A percentile compares a stretch with the other conserved stretches of the same genome.
Conservation (phyloP, 2,888 invertebrate species). For the Phorcus lineatus region DNA sequence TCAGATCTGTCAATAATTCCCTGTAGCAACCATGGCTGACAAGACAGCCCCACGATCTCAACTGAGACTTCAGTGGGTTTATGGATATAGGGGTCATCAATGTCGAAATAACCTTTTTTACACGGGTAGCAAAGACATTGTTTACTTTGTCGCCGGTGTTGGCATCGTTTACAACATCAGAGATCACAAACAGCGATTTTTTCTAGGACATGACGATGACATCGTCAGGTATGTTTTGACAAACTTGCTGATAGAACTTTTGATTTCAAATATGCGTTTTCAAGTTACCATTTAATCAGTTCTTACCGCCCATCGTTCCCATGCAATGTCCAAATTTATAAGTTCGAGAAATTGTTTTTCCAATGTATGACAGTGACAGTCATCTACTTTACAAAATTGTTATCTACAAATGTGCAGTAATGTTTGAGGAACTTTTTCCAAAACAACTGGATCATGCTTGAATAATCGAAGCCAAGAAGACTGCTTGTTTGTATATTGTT, state of each 20-base stretch:
- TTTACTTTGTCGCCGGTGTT: conserved; percentile 77
- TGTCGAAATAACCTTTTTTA: conserved; percentile 75
- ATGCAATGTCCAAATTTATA: too few relatives aligned
- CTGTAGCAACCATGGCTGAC: conserved; percentile 54
- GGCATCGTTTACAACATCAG: conserved; percentile 75
- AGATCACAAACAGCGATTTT: conserved; percentile 74
- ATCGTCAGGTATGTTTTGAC: conserved; percentile 72
- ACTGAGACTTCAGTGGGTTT: conserved; percentile 76
- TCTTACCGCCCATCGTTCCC: too few relatives aligned
- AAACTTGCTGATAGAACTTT: background rate
- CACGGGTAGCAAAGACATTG: conserved; percentile 73
- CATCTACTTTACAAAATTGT: too few relatives aligned
- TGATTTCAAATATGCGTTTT: too few relatives aligned
- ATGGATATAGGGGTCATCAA: conserved; percentile 76
- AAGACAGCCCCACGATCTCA: conserved; percentile 72
- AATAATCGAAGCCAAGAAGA: too few relatives aligned
- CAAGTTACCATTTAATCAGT: too few relatives aligned
- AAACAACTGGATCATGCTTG: too few relatives aligned
- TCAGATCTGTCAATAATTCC: background rate
- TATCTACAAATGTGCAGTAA: too few relatives aligned
- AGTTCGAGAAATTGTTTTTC: too few relatives aligned
- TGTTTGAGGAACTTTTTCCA: too few relatives aligned
- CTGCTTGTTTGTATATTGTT: too few relatives aligned
- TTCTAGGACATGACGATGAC: conserved; percentile 76
- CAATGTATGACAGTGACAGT: too few relatives aligned